Base-by-base conservation (phyloP, 1,140 invertebrate genomes). In the Neodiprion lecontei region DNA sequence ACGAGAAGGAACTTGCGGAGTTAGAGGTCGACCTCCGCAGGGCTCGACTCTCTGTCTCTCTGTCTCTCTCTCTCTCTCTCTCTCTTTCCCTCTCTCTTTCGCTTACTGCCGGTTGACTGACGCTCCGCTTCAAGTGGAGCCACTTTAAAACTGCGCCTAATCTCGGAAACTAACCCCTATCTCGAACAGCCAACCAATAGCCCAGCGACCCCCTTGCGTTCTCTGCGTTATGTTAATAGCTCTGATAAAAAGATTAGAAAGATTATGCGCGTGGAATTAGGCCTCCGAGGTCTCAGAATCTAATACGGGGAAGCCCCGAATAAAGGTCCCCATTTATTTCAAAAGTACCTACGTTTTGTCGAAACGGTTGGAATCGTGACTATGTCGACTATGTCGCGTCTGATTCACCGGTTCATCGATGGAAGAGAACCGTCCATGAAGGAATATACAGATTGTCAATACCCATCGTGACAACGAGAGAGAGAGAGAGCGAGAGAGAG, bases 341-440 rank as follows among this genome's bases (percentile, higher is more conserved):
- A 40, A 40, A 40, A 1, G 53, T 17, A 12, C 28, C 0, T 40
- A 40, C 53, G n/a, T 61, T 61, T 61, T 61, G 53, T 61, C 53
- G 53, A 61, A 61, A 40, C 28, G 28, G 28, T 40, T 40, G 28
- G 28, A 40, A 40, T 40, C 28, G 5, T 40, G 28, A 40, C 2
- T 40, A 40, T 40, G 1, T 40, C 28, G 28, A 40, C 5, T 5
- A 40, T 5, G 28, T 5, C 28, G 28, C 28, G 28, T 40, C 2
- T 40, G 28, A 40, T 40, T 40, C 28, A 40, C 5, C 28, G 28
- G 28, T 40, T 40, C 28, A 40, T 40, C 28, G 28, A 40, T 40
- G 28, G 28, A 40, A 40, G 28, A 40, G 5, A 74, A 75, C 72
- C 74, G 75, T 73, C 69, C 76, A 70, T 73, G 76, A 73, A 71